Evolutionary conservation across 2,113 vertebrate genomes (phyloP), one percentile per base, ranked within the genome.

Genomic region (Myrmophylax atrothorax): DNA sequence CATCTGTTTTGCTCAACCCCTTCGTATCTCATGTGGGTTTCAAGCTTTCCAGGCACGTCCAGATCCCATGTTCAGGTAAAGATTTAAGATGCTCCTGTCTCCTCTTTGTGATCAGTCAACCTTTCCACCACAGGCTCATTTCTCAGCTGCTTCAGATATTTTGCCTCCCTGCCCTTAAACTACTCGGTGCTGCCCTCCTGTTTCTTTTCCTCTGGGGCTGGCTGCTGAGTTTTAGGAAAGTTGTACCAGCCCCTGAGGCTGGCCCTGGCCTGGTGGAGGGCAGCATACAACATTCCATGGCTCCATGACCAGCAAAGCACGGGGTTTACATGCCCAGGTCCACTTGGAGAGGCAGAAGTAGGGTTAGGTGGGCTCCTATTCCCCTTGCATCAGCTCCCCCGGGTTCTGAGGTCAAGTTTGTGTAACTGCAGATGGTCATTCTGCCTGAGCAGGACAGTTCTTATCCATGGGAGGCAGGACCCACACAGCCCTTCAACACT

Each of bases 401-500:
- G 38, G 59, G 37, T 29, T 62, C 50, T 17, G 19, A 0, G 12
- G 24, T 4, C 3, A 1, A 5, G 19, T 19, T 29, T 66, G 25
- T 52, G 55, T 35, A 64, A 85, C 29, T 14, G 58, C 60, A 8
- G n/a, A 12, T 6, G 26, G 93, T 79, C 85, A 93, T 46, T 53
- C 78, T 94, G 92, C 55, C 91, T 26, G 12, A 44, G 74, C 28
- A 70, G 53, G 67, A 84, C 84, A n/a, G 49, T 8, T 76, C 89
- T 62, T 16, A 76, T n/a, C 95, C 89, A 52, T 49, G 13, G 47
- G 55, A 24, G 31, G 42, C 44, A 83, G 68, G 37, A 56, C 20
- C 62, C 60, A 38, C 53, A 12, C 47, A 22, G 24, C n/a, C 78
- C 53, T 53, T 86, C 55, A 58, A 38, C 59, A 16, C 4, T 22